These are phyloP conservation scores for Drosophila varians DNA, from an alignment of 1,140 invertebrate genomes.

Conservation along the genomic window DNA sequence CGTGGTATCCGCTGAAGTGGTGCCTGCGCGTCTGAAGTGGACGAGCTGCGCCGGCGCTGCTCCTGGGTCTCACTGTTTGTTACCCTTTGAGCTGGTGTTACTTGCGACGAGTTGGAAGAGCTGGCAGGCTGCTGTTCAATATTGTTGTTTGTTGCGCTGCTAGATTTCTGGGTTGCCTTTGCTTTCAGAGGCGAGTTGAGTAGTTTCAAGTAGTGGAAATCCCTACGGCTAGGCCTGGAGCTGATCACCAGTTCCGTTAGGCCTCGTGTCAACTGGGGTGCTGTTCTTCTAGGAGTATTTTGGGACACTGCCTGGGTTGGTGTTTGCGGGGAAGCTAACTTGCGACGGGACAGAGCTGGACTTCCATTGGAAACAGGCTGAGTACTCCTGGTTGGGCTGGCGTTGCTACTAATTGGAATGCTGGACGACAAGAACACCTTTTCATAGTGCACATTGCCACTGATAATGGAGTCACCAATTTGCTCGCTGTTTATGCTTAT, in stretches of 20 bases:
- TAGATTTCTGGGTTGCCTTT: slow-evolving; percentile 38
- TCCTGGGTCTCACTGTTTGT: slow-evolving; percentile 54
- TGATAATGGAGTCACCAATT: slow-evolving; percentile 52
- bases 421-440: slow-evolving; percentile 79
- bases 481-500: slow-evolving; percentile 75
- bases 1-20: slow-evolving; percentile 51
- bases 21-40: slow-evolving; percentile 80
- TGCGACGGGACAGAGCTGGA: slow-evolving; percentile 59
- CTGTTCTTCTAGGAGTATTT: slow-evolving; percentile 7
- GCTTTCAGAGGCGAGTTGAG: slow-evolving; percentile 55
- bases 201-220: slow-evolving; percentile 71
- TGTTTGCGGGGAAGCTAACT: slow-evolving; percentile 10
- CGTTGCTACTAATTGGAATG: slow-evolving; percentile 50
- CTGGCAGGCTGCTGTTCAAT: slow-evolving; percentile 52
- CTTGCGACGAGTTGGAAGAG: slow-evolving; percentile 14
- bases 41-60: slow-evolving; percentile 82
- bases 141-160: slow-evolving; percentile 59
- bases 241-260: slow-evolving; percentile 80
- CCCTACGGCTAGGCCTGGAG: slow-evolving; percentile 72
- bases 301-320: slow-evolving; percentile 11
- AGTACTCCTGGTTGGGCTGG: slow-evolving; percentile 6
- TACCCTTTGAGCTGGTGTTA: slow-evolving; percentile 11
- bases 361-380: slow-evolving; percentile 34
- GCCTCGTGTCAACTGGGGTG: slow-evolving; percentile 68
- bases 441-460: slow-evolving; percentile 76